A percentile compares a stretch with the other conserved stretches of the same genome.
These are phyloP conservation scores for Siniperca scherzeri DNA, from an alignment of 2,797 vertebrate genomes.

Conservation along the genomic window DNA sequence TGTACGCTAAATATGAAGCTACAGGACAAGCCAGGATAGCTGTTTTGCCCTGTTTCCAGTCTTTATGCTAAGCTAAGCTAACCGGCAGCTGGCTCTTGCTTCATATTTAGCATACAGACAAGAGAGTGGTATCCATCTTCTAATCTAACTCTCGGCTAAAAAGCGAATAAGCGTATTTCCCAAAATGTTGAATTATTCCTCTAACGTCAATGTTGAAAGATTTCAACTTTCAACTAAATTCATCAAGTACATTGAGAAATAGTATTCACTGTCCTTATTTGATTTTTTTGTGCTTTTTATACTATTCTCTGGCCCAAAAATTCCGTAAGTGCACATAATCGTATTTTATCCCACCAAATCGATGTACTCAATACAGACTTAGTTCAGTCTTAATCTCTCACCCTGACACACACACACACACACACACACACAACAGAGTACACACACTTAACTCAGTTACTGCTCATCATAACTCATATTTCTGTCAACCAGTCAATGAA, in stretches of 20 bases:
- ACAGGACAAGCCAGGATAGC: not conserved
- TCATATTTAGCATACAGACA: not conserved
- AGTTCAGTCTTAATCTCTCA: slow-evolving; percentile 4
- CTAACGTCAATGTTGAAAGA: not conserved
- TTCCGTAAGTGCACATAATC: slow-evolving; percentile 5
- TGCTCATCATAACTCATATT: slow-evolving; percentile 91
- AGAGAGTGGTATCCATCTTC: not conserved
- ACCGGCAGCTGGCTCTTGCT: not conserved
- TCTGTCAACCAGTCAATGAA: slow-evolving; percentile 93
- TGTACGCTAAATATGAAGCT: not conserved
- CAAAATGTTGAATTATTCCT: not conserved
- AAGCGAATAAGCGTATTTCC: not conserved
- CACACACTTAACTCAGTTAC: slow-evolving; percentile 50
- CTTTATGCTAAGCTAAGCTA: slow-evolving; percentile 7
- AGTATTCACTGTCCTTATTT: slow-evolving; percentile 28
- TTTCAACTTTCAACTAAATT: slow-evolving; percentile 16
- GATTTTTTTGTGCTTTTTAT: slow-evolving; percentile 31
- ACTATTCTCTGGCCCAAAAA: slow-evolving; percentile 28
- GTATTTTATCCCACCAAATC: slow-evolving; percentile 2
- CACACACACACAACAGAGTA: slow-evolving; percentile 22
- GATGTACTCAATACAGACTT: not conserved
- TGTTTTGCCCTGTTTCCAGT: not conserved
- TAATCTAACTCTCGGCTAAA: not conserved
- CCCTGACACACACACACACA: slow-evolving; percentile 3
- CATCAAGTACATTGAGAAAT: not conserved